Base-by-base conservation (phyloP, 2,888 invertebrate species). In the Trisateles emortualis region DNA sequence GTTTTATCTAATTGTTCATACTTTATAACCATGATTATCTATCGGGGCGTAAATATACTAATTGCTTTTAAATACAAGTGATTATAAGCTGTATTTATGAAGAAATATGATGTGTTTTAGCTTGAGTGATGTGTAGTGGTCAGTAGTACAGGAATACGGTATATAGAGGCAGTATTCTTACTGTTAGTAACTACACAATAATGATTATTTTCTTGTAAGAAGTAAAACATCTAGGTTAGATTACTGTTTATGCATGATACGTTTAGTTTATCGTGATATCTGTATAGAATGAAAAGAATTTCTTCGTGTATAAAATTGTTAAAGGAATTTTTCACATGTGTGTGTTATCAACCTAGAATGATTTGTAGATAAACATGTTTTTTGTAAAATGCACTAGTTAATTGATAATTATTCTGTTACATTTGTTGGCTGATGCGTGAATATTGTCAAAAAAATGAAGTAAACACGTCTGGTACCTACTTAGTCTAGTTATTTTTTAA, bases 61-160 rank as follows among this genome's bases (percentile, higher is more conserved):
- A 35, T 45, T 36, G 24, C 24, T 14, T 59, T 46, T 49, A 46
- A 17, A 53, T 40, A 43, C 36, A 52, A 45, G 29, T 29, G 33
- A 64, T 60, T 52, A 17, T 52, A 24, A 17, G 9, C 56, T 45
- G 32, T 69, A 66, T 69, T 14, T 0, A 8, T 26, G 4, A 38
- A 24, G 0, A 0, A 0, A 6, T 61, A 64, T 40, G 36, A 54
- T 50, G 0, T 52, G 44, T 17, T 55, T 40, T 60, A 42, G 58
- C 46, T 19, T 52, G 52, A 11, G 10, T 53, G 13, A 38, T 19
- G 16, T 40, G 14, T 36, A 22, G 5, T 26, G 46, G 83, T 83
- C 83, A 84, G 83, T 78, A 53, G 78, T 69, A 66, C 74, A 74
- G 65, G 63, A 68, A 68, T 81, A 86, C 84, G 82, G 86, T 86